Conservation (phyloP, 2,888 invertebrate genomes). For the Cecidostiba fungosa region DNA sequence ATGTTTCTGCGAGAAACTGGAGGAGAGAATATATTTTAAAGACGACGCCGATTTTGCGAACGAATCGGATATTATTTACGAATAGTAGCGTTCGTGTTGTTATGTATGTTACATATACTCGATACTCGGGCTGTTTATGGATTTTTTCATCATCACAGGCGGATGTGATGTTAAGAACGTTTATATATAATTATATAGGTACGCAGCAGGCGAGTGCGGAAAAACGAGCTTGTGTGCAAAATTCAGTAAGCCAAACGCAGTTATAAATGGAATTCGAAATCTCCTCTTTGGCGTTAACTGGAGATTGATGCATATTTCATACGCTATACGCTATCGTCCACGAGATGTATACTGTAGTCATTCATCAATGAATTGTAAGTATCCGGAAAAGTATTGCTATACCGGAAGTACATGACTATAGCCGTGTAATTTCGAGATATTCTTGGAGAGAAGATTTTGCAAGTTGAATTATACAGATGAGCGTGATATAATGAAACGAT, state of each 20-base stretch:
- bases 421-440: neutral
- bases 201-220: neutral
- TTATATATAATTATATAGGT: too few relatives aligned
- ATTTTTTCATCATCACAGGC: neutral
- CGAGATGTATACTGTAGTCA: neutral
- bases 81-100: neutral
- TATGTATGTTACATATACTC: neutral
- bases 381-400: too few relatives aligned
- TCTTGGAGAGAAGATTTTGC: neutral
- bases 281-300: neutral
- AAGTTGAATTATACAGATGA: neutral
- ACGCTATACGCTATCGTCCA: neutral
- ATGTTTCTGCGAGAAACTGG: neutral
- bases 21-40: neutral
- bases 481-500: slow-evolving; percentile 12
- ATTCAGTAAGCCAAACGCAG: neutral
- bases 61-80: slow-evolving; percentile 10
- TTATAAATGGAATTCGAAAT: neutral
- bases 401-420: neutral
- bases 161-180: too few relatives aligned
- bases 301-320: neutral
- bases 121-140: neutral
- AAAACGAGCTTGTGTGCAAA: neutral
- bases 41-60: neutral
- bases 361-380: neutral